phyloP scores from a whole-genome alignment of 2,888 invertebrate genomes.

The Lasioglossum calceatum region DNA sequence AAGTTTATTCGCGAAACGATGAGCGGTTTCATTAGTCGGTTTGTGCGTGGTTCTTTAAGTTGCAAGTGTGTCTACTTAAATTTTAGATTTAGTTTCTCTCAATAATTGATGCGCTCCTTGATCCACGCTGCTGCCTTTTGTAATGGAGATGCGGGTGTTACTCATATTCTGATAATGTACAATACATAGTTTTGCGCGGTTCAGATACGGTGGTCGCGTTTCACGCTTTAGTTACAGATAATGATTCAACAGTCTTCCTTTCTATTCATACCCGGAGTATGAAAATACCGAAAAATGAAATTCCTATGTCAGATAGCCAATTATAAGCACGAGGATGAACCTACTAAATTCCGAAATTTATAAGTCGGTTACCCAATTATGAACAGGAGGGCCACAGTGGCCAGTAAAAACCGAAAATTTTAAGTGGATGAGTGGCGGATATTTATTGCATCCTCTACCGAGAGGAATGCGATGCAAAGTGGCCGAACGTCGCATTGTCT shows the following conservation, averaged over 20 bases:
- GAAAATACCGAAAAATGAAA: no score
- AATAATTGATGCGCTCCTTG: background rate
- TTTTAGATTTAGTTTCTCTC: background rate
- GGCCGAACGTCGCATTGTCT: background rate
- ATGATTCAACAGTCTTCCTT: background rate
- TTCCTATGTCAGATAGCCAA: no score
- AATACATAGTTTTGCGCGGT: background rate
- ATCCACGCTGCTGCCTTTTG: background rate
- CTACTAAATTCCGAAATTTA: background rate
- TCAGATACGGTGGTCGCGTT: no score
- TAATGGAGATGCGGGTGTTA: background rate
- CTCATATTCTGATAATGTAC: background rate
- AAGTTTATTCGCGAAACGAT: background rate
- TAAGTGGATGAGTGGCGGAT: background rate
- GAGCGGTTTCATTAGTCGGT: background rate
- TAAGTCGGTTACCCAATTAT: background rate
- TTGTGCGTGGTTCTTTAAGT: background rate
- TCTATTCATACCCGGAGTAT: background rate
- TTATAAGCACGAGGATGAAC: background rate
- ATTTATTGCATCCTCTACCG: background rate
- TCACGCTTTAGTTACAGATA: no score
- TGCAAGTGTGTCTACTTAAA: background rate
- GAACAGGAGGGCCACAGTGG: background rate
- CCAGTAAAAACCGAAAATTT: background rate
- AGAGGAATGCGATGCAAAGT: conserved; percentile 1